phyloP scores from a whole-genome alignment of 2,888 invertebrate genomes.

The Omphaloscelis lunosa region DNA sequence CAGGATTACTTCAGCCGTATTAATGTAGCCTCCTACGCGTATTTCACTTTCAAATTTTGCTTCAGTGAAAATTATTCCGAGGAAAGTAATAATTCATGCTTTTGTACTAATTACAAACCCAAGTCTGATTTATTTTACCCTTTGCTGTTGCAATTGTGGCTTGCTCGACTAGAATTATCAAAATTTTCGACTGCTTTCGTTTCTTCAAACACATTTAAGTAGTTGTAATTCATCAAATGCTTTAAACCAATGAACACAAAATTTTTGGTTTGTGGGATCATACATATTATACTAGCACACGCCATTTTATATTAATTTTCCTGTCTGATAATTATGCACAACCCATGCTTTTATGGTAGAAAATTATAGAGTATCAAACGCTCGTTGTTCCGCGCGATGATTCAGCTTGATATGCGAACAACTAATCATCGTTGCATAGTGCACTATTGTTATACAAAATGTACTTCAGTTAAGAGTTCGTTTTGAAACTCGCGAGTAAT shows the following conservation, averaged over 20 bases:
- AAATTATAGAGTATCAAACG: conserved; percentile 47
- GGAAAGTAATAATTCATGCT: conserved; percentile 32
- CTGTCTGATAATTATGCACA: neutral
- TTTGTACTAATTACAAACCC: conserved; percentile 29
- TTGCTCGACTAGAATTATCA: neutral
- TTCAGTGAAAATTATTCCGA: conserved; percentile 42
- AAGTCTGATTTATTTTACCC: conserved; percentile 20
- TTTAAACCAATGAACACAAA: neutral
- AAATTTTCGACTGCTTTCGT: neutral
- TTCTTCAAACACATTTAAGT: conserved; percentile 1
- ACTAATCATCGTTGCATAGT: conserved; percentile 21
- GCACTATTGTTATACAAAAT: conserved; percentile 22
- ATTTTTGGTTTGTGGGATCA: neutral
- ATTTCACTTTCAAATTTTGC: conserved; percentile 42
- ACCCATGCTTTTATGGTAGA: conserved; percentile 23
- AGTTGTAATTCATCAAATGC: neutral
- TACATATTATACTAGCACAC: neutral
- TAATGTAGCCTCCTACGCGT: conserved; percentile 41
- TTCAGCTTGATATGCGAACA: conserved; percentile 15
- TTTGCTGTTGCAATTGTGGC: neutral
- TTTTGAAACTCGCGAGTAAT: conserved; percentile 5
- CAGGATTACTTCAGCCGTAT: conserved; percentile 52
- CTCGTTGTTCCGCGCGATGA: conserved; percentile 42
- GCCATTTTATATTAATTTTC: conserved; percentile 12
- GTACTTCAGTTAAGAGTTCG: neutral